Base-by-base conservation (phyloP, 64 coral and sea anemone species). In the Montipora foliosa region DNA sequence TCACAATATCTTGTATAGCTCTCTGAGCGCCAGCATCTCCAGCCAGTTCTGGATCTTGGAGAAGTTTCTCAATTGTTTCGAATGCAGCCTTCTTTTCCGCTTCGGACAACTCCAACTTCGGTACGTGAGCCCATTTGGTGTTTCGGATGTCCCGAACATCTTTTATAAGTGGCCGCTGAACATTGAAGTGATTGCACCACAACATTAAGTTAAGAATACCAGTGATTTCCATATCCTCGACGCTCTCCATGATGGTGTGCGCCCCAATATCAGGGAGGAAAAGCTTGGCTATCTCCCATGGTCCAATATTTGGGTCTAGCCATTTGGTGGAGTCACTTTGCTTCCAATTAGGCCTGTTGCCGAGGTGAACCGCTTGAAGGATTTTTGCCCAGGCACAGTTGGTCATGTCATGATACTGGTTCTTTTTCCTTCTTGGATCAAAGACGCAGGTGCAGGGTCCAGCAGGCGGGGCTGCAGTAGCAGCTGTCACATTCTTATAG, bases 241-340 rank as follows among this genome's bases (percentile, higher is more conserved):
- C 87, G 76, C 71, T 53, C 17, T 55, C 52, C 0, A 49, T 15
- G 22, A 52, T 55, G 11, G 47, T 25, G 14, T 76, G 55, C 0
- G 4, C 87, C 73, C 44, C 73, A 20, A 20, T 22, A 9, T 55
- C 87, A 15, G 94, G 83, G 89, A 95, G 91, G 73, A 69, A 95
- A 3, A 95, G 60, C 75, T 95, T 95, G 48, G 94, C 89, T 8
- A 95, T 58, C 22, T 95, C 89, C 93, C 93, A 95, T 20, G n/a
- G 44, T 22, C 73, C 73, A 7, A 75, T 20, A 1, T 75, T 20
- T 75, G 2, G 0, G 73, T 75, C 73, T 14, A 44, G 7, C 73
- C 73, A 75, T 44, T 75, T 75, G 5, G 73, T 44, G 5, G 73
- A 7, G 13, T 75, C 73, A 75, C 73, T 75, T 75, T 75, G 73